Evolutionary conservation across 2,888 invertebrate species (phyloP).

Genomic region (Cordylochernes scorpioides): DNA sequence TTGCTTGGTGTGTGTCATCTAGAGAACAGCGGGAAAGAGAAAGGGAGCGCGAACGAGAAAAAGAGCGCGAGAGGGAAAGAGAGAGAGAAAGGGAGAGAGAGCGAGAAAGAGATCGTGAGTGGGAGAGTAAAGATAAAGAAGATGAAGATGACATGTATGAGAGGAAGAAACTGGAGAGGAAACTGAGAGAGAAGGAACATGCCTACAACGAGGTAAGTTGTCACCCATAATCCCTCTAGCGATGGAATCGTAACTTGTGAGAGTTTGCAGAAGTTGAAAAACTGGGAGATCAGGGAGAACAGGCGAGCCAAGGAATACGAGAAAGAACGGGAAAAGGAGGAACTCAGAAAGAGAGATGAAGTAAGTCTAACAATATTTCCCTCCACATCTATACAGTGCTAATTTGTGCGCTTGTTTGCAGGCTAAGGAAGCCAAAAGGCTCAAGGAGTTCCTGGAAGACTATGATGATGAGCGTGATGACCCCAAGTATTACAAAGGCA

Average conservation of each 20-base stretch:
- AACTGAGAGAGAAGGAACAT: slow-evolving; percentile 75
- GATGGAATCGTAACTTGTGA: neutral
- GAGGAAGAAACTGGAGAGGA: slow-evolving; percentile 60
- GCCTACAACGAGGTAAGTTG: slow-evolving; percentile 54
- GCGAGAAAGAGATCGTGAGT: slow-evolving; percentile 25
- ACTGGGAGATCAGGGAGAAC: slow-evolving; percentile 69
- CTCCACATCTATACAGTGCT: neutral
- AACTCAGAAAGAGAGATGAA: slow-evolving; percentile 55
- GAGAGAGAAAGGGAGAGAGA: slow-evolving; percentile 19
- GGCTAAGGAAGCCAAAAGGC: slow-evolving; percentile 59
- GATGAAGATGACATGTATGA: slow-evolving; percentile 56
- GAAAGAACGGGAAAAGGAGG: slow-evolving; percentile 56
- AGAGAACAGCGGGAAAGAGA: slow-evolving; percentile 43
- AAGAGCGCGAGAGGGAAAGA: slow-evolving; percentile 5
- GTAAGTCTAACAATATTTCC: slow-evolving; percentile 12
- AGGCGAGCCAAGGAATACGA: slow-evolving; percentile 71
- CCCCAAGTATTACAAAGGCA: slow-evolving; percentile 72
- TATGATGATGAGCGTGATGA: slow-evolving; percentile 97
- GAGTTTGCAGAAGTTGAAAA: slow-evolving; percentile 23
- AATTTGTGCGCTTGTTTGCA: neutral
- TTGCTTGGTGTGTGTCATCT: too few relatives aligned
- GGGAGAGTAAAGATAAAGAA: slow-evolving; percentile 17
- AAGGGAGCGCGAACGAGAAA: slow-evolving; percentile 23
- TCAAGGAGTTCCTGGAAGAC: slow-evolving; percentile 93
- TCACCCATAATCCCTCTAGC: neutral